Conservation (phyloP, 1,140 invertebrate genomes). For the Chironomus striatipennis region DNA sequence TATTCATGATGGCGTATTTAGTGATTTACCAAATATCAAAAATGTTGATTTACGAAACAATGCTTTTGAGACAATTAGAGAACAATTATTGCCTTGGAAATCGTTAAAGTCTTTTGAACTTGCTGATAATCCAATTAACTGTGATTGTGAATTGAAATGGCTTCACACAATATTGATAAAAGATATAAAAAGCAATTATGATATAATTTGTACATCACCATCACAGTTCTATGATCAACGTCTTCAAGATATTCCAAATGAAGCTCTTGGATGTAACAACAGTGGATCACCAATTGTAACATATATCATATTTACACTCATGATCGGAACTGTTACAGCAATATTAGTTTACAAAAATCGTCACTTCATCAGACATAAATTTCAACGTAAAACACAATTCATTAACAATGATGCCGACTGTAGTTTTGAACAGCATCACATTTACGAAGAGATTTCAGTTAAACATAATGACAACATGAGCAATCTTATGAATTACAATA, state of each 20-base stretch:
- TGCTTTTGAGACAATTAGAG: slow-evolving; percentile 56
- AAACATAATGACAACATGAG: slow-evolving; percentile 17
- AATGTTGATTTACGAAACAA: slow-evolving; percentile 64
- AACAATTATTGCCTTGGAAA: slow-evolving; percentile 61
- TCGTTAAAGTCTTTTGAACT: slow-evolving; percentile 60
- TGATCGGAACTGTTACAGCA: neutral
- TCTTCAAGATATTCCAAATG: neutral
- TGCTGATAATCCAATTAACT: slow-evolving; percentile 67
- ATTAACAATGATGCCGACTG: slow-evolving; percentile 20
- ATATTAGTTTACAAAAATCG: neutral
- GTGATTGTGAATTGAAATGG: slow-evolving; percentile 66
- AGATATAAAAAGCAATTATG: neutral
- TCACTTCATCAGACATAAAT: neutral
- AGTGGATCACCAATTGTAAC: neutral
- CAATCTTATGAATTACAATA: slow-evolving; percentile 20
- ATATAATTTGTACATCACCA: neutral
- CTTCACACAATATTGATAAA: neutral
- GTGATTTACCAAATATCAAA: slow-evolving; percentile 60
- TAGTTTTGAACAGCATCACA: slow-evolving; percentile 15
- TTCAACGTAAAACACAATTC: neutral
- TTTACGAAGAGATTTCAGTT: slow-evolving; percentile 11
- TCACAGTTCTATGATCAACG: neutral
- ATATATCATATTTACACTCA: neutral
- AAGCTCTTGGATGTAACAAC: neutral
- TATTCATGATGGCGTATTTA: slow-evolving; percentile 61